These are phyloP conservation scores for Aurelia sp. DNA, from an alignment of 30 jellyfish, hydroid and myxozoan genomes.

Conservation along the genomic window DNA sequence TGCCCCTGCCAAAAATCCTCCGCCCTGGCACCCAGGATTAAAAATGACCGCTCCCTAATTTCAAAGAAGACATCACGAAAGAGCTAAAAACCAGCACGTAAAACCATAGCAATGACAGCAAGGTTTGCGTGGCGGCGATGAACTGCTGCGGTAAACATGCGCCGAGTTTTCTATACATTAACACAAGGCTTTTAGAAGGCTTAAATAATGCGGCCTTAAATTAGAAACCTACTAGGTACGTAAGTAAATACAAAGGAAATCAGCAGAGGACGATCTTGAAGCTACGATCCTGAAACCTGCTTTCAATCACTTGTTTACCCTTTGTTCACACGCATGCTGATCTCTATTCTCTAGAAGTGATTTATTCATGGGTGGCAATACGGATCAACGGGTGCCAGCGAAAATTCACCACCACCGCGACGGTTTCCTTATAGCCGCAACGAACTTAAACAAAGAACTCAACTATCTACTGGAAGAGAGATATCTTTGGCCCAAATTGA, in stretches of 20 bases:
- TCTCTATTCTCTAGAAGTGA: slow-evolving; percentile 38
- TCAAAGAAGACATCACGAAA: not conserved
- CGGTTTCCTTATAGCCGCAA: slow-evolving; percentile 41
- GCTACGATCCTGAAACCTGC: slow-evolving; percentile 32
- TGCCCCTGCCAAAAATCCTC: too few relatives aligned
- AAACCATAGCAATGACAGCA: not conserved
- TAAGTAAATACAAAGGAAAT: slow-evolving; percentile 1
- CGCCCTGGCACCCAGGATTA: too few relatives aligned
- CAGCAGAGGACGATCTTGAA: not conserved
- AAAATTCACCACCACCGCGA: not conserved
- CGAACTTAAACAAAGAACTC: not conserved
- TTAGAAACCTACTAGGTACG: slow-evolving; percentile 20
- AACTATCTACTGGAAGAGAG: not conserved
- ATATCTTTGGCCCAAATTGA: too few relatives aligned
- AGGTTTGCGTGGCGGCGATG: too few relatives aligned
- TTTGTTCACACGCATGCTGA: slow-evolving; percentile 63
- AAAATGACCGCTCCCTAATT: too few relatives aligned
- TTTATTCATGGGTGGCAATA: slow-evolving; percentile 20
- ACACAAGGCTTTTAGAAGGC: not conserved
- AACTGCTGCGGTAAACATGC: not conserved
- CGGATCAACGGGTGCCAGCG: slow-evolving; percentile 48
- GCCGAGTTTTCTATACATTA: not conserved
- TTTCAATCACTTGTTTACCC: slow-evolving; percentile 34
- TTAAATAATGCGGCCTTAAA: slow-evolving; percentile 26
- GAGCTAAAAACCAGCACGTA: not conserved